These are phyloP conservation scores for Papilio polyxenes DNA, from an alignment of 1,140 invertebrate species.

Conservation along the genomic window DNA sequence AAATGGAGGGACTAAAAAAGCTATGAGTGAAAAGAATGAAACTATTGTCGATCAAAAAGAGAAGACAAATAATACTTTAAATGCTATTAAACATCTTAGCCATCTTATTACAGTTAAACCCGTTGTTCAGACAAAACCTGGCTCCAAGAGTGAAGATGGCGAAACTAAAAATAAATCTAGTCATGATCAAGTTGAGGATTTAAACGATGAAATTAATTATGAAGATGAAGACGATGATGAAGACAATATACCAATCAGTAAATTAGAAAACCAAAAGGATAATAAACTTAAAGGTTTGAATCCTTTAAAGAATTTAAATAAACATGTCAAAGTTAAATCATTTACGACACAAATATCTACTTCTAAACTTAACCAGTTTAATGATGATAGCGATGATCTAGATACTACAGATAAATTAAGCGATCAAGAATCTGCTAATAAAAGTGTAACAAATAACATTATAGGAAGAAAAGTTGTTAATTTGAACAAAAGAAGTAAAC, in stretches of 20 bases:
- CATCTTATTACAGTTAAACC: slow-evolving; percentile 65
- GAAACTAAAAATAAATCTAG: background rate
- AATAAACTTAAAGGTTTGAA: slow-evolving; percentile 39
- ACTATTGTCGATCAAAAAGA: slow-evolving; percentile 15
- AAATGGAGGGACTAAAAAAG: slow-evolving; percentile 30
- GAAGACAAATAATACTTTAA: slow-evolving; percentile 49
- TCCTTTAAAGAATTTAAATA: slow-evolving; percentile 52
- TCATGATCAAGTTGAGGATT: slow-evolving; percentile 8
- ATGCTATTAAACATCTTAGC: slow-evolving; percentile 64
- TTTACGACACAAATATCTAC: slow-evolving; percentile 27
- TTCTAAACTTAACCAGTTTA: slow-evolving; percentile 42
- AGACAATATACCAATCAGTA: slow-evolving; percentile 11
- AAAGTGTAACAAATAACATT: slow-evolving; percentile 30
- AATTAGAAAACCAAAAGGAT: slow-evolving; percentile 21
- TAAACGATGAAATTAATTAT: slow-evolving; percentile 28
- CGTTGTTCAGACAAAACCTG: slow-evolving; percentile 42
- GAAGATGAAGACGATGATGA: slow-evolving; percentile 21
- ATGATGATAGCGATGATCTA: slow-evolving; percentile 44
- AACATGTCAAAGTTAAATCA: slow-evolving; percentile 58
- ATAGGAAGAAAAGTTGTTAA: slow-evolving; percentile 28
- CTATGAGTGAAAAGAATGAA: slow-evolving; percentile 33
- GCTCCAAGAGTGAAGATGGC: background rate
- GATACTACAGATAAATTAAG: slow-evolving; percentile 38
- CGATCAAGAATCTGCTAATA: slow-evolving; percentile 22
- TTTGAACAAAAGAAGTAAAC: background rate